Evolutionary conservation across 2,888 invertebrate genomes (phyloP).

Genomic region (Athetis lepigone): DNA sequence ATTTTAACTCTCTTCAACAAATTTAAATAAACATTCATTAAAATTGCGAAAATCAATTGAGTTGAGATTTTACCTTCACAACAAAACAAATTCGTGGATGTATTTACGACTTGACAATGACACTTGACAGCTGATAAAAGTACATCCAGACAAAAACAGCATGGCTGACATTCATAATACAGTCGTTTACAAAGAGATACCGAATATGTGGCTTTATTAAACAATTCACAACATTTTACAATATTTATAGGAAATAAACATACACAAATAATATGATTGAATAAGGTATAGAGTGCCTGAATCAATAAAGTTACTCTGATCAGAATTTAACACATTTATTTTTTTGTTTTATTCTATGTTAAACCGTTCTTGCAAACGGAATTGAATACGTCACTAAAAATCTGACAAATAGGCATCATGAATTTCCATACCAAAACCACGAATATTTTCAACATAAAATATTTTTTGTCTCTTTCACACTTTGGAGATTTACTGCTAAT

Average conservation of each 20-base stretch:
- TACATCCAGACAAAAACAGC: slow-evolving; percentile 2
- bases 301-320: too few species aligned
- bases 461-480: slow-evolving; percentile 28
- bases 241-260: too few species aligned
- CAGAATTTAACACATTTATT: too few species aligned
- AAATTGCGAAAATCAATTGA: slow-evolving; percentile 12
- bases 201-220: too few species aligned
- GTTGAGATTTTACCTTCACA: slow-evolving; percentile 51
- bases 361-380: slow-evolving; percentile 51
- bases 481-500: slow-evolving; percentile 10
- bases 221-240: not conserved
- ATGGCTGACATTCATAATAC: not conserved
- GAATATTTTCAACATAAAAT: slow-evolving; percentile 35
- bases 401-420: slow-evolving; percentile 55
- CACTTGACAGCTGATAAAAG: slow-evolving; percentile 39
- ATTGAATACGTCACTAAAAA: slow-evolving; percentile 69
- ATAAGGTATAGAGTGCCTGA: too few species aligned
- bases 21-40: slow-evolving; percentile 15
- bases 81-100: slow-evolving; percentile 58
- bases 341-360: not conserved
- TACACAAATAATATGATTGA: too few species aligned
- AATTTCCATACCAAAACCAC: not conserved
- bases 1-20: slow-evolving; percentile 1
- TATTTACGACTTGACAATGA: slow-evolving; percentile 45
- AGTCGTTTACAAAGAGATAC: not conserved